phyloP scores from a whole-genome alignment of 2,888 invertebrate species.

The Baronia brevicornis region DNA sequence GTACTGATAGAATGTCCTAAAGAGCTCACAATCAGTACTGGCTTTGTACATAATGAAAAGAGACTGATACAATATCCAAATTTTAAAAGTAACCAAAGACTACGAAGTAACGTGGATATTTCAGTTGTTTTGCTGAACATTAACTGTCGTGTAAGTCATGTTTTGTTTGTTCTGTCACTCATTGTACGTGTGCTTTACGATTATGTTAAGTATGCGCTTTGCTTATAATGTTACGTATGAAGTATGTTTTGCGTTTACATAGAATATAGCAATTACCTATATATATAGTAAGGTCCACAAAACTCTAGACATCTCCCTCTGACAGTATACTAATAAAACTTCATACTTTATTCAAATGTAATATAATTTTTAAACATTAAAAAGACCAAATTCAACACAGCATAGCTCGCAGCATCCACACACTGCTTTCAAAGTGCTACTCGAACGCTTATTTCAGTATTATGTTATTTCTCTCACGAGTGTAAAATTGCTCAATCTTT shows the following conservation, averaged over 20 bases:
- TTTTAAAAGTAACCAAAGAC: slow-evolving; percentile 62
- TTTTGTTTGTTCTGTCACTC: slow-evolving; percentile 73
- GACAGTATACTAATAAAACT: too few relatives aligned
- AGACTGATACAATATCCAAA: slow-evolving; percentile 71
- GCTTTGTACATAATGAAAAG: slow-evolving; percentile 68
- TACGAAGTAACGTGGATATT: slow-evolving; percentile 53
- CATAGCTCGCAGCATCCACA: too few relatives aligned
- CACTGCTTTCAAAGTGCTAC: too few relatives aligned
- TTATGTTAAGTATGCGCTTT: slow-evolving; percentile 58
- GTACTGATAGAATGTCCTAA: slow-evolving; percentile 61
- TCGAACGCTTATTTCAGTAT: too few relatives aligned
- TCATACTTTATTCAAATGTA: too few relatives aligned
- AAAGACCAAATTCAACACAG: too few relatives aligned
- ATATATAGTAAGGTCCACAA: too few relatives aligned
- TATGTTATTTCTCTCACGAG: too few relatives aligned
- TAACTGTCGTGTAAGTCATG: slow-evolving; percentile 71
- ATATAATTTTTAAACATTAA: too few relatives aligned
- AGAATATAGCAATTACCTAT: too few relatives aligned
- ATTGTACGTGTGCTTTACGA: slow-evolving; percentile 72
- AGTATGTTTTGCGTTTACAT: slow-evolving; percentile 4
- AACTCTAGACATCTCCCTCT: too few relatives aligned
- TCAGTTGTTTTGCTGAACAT: slow-evolving; percentile 63
- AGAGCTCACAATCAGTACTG: slow-evolving; percentile 39
- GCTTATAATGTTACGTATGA: slow-evolving; percentile 31
- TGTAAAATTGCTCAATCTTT: too few relatives aligned